Percentiles rank a stretch among this genome's conserved stretches.
Conservation (phyloP, 92 coral and sea anemone species). For the Porites lobata region DNA sequence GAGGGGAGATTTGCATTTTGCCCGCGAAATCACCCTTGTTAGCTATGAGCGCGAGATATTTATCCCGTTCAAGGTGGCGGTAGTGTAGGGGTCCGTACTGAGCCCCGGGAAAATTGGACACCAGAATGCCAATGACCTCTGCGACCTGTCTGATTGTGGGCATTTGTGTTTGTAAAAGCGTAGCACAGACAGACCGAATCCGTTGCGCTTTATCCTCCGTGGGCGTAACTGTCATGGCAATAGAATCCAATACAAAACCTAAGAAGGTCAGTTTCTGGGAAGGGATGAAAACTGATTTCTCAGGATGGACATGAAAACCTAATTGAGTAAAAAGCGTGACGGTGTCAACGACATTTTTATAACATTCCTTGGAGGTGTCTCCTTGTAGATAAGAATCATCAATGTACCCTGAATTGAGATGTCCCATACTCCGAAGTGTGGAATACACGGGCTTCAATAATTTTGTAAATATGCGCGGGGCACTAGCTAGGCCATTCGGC, state of each 20-base stretch:
- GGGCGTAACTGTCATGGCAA: no score
- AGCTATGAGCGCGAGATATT: slow-evolving; percentile 20
- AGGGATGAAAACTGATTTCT: neutral
- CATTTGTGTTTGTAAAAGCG: no score
- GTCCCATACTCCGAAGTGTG: slow-evolving; percentile 20
- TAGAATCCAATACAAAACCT: no score
- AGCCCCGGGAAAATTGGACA: slow-evolving; percentile 46
- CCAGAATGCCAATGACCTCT: slow-evolving; percentile 46
- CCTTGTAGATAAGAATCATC: neutral
- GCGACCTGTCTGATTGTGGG: neutral
- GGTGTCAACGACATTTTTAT: no score
- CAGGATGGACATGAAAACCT: neutral
- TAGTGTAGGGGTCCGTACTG: slow-evolving; percentile 12
- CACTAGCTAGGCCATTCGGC: slow-evolving; percentile 53
- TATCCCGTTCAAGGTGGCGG: slow-evolving; percentile 28
- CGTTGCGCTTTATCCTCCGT: no score
- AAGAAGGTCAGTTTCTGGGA: no score
- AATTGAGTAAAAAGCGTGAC: no score
- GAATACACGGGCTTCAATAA: slow-evolving; percentile 53
- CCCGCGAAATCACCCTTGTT: slow-evolving; percentile 34
- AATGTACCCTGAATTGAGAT: slow-evolving; percentile 49
- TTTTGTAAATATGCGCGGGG: slow-evolving; percentile 51
- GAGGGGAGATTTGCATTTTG: neutral
- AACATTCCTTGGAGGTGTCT: slow-evolving; percentile 17
- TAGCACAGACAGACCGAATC: no score